Percentiles rank a stretch among this genome's conserved stretches.
These are phyloP conservation scores for Cybosia mesomella DNA, from an alignment of 2,888 invertebrate species.

Conservation along the genomic window DNA sequence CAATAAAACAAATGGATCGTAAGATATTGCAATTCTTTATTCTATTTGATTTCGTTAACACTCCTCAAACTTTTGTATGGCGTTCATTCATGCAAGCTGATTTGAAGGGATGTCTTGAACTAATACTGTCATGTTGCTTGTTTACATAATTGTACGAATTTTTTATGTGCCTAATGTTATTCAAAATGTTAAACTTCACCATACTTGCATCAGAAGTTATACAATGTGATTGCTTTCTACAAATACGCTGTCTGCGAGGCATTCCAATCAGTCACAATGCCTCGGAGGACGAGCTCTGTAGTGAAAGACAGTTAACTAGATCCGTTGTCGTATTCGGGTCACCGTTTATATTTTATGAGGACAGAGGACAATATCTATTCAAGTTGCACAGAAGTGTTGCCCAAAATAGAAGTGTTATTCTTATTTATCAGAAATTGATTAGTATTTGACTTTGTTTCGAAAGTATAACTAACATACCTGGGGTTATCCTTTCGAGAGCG, in stretches of 20 bases:
- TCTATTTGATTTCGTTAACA: too few relatives aligned
- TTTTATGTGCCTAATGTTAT: conserved; percentile 11
- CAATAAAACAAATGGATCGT: too few relatives aligned
- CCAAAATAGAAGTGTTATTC: conserved; percentile 44
- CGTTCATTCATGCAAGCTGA: too few relatives aligned
- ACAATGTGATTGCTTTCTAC: conserved; percentile 73
- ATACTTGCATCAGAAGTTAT: conserved; percentile 57
- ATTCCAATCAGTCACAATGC: conserved; percentile 68
- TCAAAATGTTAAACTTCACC: conserved; percentile 24
- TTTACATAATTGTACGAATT: not conserved
- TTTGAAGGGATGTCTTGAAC: not conserved
- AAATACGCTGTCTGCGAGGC: conserved; percentile 66
- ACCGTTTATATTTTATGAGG: conserved; percentile 54
- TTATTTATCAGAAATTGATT: conserved; percentile 27
- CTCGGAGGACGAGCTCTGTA: conserved; percentile 60
- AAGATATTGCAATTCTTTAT: too few relatives aligned
- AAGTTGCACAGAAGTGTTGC: conserved; percentile 34
- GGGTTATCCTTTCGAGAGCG: too few relatives aligned
- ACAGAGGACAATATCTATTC: conserved; percentile 42
- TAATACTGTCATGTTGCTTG: too few relatives aligned
- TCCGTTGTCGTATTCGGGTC: conserved; percentile 56
- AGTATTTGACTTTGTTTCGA: conserved; percentile 8
- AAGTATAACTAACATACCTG: not conserved
- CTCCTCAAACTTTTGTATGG: too few relatives aligned
- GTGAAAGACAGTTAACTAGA: conserved; percentile 65